Conservation (phyloP, 2,113 vertebrate species). For the Nasalis larvatus region DNA sequence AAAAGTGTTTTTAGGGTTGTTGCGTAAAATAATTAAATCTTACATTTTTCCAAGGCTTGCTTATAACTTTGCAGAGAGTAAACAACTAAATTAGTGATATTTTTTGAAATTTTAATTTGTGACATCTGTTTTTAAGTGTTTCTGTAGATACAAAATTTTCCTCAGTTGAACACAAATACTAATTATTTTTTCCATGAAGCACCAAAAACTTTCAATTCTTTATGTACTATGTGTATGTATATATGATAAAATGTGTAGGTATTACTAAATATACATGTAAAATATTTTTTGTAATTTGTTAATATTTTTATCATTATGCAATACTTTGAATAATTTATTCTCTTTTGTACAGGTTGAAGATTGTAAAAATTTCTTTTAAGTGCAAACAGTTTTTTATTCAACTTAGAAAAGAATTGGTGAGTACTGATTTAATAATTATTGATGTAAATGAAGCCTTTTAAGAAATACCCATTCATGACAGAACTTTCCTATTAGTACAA, state of each 20-base stretch:
- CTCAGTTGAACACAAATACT: slow-evolving; percentile 5
- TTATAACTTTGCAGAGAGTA: not conserved
- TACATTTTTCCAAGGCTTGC: not conserved
- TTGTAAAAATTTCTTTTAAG: slow-evolving; percentile 99
- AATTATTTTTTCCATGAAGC: not conserved
- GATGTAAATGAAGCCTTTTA: slow-evolving; percentile 35
- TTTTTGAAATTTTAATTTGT: slow-evolving; percentile 44
- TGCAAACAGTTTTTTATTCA: slow-evolving; percentile 99
- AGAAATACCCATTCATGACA: not conserved
- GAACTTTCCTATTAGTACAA: not conserved
- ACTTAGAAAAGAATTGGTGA: slow-evolving; percentile 95
- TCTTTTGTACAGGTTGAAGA: slow-evolving; percentile 94
- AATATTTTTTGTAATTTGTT: slow-evolving; percentile 40
- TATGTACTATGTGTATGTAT: not conserved
- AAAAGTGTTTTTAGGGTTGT: not conserved
- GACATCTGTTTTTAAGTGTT: not conserved
- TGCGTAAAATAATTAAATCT: not conserved
- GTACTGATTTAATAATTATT: slow-evolving; percentile 79
- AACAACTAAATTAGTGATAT: not conserved
- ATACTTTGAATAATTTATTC: slow-evolving; percentile 71
- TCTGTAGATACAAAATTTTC: not conserved
- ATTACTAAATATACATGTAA: not conserved
- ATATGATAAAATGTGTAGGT: not conserved
- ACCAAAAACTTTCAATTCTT: not conserved
- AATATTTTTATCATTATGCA: slow-evolving; percentile 1